Evolutionary conservation across 2,797 vertebrate genomes (phyloP).

Genomic region (Arctocebus calabarensis): DNA sequence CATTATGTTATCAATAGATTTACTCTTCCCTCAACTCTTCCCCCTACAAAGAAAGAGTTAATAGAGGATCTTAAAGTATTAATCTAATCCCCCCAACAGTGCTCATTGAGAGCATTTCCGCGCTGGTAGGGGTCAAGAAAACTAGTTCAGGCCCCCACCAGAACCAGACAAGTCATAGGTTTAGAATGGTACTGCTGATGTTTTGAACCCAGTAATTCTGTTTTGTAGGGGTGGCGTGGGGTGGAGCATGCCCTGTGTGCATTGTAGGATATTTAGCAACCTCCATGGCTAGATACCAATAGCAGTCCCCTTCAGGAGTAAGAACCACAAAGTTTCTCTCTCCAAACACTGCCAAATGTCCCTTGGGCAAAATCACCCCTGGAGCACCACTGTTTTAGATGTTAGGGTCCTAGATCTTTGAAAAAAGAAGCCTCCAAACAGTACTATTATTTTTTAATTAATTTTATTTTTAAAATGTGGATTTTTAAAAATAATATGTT

Average conservation of each 20-base stretch:
- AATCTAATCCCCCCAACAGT: conserved; percentile 35
- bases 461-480: conserved; percentile 22
- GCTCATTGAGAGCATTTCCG: background rate
- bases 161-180: background rate
- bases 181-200: background rate
- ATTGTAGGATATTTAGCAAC: conserved; percentile 10
- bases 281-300: conserved; percentile 11
- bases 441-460: background rate
- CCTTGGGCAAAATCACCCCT: background rate
- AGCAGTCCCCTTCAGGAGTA: conserved; percentile 5
- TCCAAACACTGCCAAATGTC: conserved; percentile 47
- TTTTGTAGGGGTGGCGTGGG: background rate
- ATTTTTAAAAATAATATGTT: conserved; percentile 31
- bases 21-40: conserved; percentile 17
- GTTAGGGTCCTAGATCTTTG: background rate
- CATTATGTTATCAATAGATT: conserved; percentile 21
- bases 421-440: conserved; percentile 51
- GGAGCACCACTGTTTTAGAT: conserved; percentile 35
- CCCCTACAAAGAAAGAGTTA: background rate
- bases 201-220: conserved; percentile 17
- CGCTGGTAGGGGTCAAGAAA: background rate
- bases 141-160: conserved; percentile 38
- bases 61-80: conserved; percentile 26
- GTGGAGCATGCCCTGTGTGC: background rate
- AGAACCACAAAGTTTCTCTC: conserved; percentile 60